Percentiles rank a stretch among this genome's conserved stretches.
Conservation (phyloP, 1,140 invertebrate genomes). For the Brachionus asplanchnoidis region DNA sequence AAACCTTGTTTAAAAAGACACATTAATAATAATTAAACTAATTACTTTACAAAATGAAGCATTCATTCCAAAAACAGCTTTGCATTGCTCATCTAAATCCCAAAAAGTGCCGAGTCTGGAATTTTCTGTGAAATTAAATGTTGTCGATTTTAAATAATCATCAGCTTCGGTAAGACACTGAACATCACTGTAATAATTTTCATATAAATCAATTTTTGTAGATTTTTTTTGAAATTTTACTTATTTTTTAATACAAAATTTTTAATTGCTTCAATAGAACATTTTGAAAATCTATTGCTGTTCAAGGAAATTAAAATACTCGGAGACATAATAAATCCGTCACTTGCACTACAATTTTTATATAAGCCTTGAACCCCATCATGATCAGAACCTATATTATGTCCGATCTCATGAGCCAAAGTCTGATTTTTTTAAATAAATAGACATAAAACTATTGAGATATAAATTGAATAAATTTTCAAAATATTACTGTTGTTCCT, state of each 20-base stretch:
- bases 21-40: background rate
- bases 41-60: background rate
- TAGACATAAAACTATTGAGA: background rate
- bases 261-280: background rate
- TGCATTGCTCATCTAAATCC: background rate
- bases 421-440: background rate
- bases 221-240: background rate
- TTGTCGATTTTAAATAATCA: background rate
- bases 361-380: background rate
- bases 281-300: background rate
- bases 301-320: background rate
- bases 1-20: background rate
- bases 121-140: background rate
- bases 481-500: background rate
- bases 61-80: background rate
- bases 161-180: background rate
- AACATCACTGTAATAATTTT: background rate
- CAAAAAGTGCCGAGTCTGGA: background rate
- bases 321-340: background rate
- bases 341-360: background rate
- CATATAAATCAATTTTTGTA: background rate
- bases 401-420: background rate
- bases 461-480: background rate
- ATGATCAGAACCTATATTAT: constrained; percentile 12
- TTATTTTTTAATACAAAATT: background rate